Evolutionary conservation across 2,888 invertebrate species (phyloP).

Genomic region (Candidula unifasciata): DNA sequence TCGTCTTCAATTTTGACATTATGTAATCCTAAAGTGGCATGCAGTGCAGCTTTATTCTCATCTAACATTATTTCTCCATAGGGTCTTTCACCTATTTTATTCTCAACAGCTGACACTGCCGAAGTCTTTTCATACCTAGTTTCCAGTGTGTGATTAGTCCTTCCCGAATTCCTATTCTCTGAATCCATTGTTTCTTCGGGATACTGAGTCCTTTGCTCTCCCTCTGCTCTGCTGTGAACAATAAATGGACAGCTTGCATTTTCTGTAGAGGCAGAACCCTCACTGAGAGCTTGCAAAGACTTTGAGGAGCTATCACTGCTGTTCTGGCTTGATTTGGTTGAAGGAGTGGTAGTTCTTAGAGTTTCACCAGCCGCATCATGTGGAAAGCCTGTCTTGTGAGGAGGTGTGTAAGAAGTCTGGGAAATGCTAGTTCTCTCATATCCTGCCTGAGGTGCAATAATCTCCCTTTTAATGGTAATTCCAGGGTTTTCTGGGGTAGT

Average conservation of each 20-base stretch:
- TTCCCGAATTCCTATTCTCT: constrained; percentile 7
- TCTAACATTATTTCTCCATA: background rate
- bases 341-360: background rate
- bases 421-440: constrained; percentile 5
- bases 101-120: background rate
- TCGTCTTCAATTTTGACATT: constrained; percentile 33
- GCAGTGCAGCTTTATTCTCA: constrained; percentile 39
- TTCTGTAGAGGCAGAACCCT: constrained; percentile 30
- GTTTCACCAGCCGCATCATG: background rate
- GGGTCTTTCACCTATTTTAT: background rate
- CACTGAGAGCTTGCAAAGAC: constrained; percentile 14
- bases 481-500: background rate
- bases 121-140: constrained; percentile 31
- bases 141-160: constrained; percentile 29
- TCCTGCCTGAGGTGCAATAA: background rate
- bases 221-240: constrained; percentile 8
- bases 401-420: background rate
- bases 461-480: constrained; percentile 19
- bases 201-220: background rate
- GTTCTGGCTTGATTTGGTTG: background rate
- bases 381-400: background rate
- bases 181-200: background rate
- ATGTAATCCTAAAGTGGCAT: constrained; percentile 38
- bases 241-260: constrained; percentile 3
- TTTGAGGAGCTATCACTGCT: constrained; percentile 23